phyloP scores from a whole-genome alignment of 2,113 vertebrate genomes.

The Eublepharis macularius region DNA sequence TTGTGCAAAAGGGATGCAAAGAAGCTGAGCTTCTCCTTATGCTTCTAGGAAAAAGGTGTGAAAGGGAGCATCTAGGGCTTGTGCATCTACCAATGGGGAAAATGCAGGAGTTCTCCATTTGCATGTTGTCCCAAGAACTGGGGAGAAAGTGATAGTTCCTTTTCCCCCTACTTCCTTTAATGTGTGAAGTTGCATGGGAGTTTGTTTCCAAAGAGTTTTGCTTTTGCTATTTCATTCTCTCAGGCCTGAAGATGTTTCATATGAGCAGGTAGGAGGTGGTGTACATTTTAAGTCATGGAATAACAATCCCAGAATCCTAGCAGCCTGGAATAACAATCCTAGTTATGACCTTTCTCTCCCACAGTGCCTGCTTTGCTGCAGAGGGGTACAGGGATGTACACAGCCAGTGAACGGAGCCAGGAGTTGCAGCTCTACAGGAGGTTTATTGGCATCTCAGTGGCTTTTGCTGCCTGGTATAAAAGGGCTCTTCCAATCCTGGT shows the following conservation, averaged over 20 bases:
- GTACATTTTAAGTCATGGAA: no score
- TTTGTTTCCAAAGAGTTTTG: neutral
- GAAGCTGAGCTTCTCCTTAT: no score
- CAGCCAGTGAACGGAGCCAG: neutral
- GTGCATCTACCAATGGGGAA: no score
- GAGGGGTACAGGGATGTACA: neutral
- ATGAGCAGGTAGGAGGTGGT: neutral
- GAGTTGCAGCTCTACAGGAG: neutral
- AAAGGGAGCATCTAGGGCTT: neutral
- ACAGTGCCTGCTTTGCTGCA: neutral
- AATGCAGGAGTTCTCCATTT: no score
- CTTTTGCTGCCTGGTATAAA: neutral
- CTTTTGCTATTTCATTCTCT: neutral
- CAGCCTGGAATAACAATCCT: neutral
- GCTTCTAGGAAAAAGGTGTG: neutral
- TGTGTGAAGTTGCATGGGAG: neutral
- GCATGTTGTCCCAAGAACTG: no score
- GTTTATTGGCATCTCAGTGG: neutral
- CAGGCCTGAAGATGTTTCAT: neutral
- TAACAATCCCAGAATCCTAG: no score
- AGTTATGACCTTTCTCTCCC: neutral
- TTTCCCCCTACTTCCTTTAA: no score
- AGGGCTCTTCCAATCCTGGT: neutral
- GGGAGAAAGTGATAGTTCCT: no score
- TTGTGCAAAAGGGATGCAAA: no score